Conservation (phyloP, 2,888 invertebrate species). For the Leptinotarsa juncta region DNA sequence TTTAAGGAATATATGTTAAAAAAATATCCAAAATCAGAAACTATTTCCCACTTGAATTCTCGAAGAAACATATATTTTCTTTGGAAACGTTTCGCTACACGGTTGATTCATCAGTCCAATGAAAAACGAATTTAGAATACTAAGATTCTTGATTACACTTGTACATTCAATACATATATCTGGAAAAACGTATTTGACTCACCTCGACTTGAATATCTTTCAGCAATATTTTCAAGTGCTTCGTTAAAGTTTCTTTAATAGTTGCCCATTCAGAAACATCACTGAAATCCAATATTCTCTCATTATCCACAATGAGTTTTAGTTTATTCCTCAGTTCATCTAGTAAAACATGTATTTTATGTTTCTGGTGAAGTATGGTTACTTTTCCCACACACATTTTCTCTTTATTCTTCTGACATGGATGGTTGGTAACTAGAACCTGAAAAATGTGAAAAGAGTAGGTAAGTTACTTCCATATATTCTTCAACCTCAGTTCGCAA, state of each 20-base stretch:
- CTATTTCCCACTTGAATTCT: too few species aligned
- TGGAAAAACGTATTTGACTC: conserved; percentile 30
- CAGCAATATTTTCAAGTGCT: conserved; percentile 74
- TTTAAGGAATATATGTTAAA: too few species aligned
- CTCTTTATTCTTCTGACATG: conserved; percentile 71
- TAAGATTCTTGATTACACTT: too few species aligned
- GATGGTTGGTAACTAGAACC: conserved; percentile 79
- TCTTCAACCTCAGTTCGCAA: too few species aligned
- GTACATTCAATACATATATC: too few species aligned
- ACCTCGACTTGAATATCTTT: conserved; percentile 81
- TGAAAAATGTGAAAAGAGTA: conserved; percentile 52
- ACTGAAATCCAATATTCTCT: conserved; percentile 57
- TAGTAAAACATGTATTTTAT: conserved; percentile 65
- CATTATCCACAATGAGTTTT: conserved; percentile 68
- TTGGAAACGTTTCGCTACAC: too few species aligned
- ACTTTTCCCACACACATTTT: conserved; percentile 77
- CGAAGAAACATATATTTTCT: too few species aligned
- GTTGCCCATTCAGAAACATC: conserved; percentile 72
- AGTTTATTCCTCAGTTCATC: conserved; percentile 55
- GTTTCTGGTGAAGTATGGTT: conserved; percentile 75
- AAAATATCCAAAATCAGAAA: too few species aligned
- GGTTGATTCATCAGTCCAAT: too few species aligned
- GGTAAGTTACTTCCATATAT: not conserved
- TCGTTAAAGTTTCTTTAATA: conserved; percentile 70
- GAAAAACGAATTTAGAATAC: too few species aligned